A percentile compares a stretch with the other conserved stretches of the same genome.
Conservation (phyloP, 2,113 vertebrate species). For the Prolemur simus region DNA sequence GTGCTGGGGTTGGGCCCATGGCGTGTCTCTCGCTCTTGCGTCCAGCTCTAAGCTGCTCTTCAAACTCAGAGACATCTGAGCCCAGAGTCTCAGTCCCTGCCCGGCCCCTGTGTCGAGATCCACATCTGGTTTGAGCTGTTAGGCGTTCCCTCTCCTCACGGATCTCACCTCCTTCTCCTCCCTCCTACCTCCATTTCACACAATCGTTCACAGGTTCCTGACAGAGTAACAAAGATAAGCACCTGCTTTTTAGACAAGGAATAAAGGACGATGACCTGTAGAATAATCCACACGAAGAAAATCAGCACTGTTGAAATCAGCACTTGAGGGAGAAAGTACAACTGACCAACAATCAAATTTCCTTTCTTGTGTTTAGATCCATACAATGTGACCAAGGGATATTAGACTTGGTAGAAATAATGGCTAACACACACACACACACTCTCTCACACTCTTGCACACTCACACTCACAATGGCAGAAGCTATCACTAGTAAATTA, state of each 20-base stretch:
- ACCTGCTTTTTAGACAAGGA: neutral
- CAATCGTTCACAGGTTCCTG: neutral
- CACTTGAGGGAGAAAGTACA: neutral
- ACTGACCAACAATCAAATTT: neutral
- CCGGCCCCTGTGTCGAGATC: neutral
- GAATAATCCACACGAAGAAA: neutral
- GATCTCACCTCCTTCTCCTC: neutral
- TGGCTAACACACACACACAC: neutral
- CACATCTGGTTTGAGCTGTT: neutral
- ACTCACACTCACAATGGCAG: neutral
- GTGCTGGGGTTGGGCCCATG: fast-evolving
- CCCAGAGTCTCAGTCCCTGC: neutral
- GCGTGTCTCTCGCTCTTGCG: neutral
- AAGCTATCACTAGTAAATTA: neutral
- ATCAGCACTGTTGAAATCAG: neutral
- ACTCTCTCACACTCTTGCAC: neutral
- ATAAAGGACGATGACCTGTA: neutral
- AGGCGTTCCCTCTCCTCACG: neutral
- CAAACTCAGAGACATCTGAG: neutral
- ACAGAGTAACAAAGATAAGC: neutral
- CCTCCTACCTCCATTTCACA: neutral
- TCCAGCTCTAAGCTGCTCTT: neutral
- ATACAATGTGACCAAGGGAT: neutral
- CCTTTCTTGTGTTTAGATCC: neutral
- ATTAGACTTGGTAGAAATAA: neutral